These are phyloP conservation scores for Lytechinus pictus DNA, from an alignment of 35 echinoderm and acorn worm species.

Conservation along the genomic window DNA sequence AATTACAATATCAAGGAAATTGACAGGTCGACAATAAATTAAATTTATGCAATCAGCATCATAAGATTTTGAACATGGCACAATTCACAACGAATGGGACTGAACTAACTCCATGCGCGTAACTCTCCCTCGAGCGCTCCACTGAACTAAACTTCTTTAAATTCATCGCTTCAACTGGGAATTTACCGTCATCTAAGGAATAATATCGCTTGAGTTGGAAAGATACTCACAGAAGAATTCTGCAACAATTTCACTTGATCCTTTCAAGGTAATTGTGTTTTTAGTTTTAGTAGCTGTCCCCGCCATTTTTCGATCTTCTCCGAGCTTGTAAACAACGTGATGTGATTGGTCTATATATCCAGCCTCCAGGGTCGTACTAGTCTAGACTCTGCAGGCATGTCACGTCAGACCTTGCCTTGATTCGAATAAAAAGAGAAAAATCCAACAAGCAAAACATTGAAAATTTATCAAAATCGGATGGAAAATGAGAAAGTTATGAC, in stretches of 20 bases:
- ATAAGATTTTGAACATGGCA: not conserved
- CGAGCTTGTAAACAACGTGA: not conserved
- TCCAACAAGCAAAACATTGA: too few relatives aligned
- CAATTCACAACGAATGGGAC: not conserved
- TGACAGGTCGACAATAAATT: not conserved
- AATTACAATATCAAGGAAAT: too few relatives aligned
- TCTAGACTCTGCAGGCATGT: too few relatives aligned
- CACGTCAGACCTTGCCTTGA: too few relatives aligned
- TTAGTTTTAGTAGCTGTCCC: slow-evolving; percentile 68
- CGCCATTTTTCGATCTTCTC: slow-evolving; percentile 51
- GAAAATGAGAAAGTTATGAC: too few relatives aligned
- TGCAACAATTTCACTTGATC: slow-evolving; percentile 80
- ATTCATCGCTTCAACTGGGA: not conserved
- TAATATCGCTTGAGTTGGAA: not conserved
- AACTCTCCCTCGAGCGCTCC: not conserved
- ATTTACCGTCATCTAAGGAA: not conserved
- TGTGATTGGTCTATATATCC: slow-evolving; percentile 29
- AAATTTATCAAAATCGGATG: too few relatives aligned
- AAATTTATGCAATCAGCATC: not conserved
- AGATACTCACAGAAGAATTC: slow-evolving; percentile 85
- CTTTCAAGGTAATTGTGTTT: slow-evolving; percentile 79
- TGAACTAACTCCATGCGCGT: not conserved
- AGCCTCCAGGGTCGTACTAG: too few relatives aligned
- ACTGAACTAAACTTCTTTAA: not conserved
- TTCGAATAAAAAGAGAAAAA: too few relatives aligned